These are phyloP conservation scores for Spodoptera littoralis DNA, from an alignment of 2,888 invertebrate species.

Conservation along the genomic window DNA sequence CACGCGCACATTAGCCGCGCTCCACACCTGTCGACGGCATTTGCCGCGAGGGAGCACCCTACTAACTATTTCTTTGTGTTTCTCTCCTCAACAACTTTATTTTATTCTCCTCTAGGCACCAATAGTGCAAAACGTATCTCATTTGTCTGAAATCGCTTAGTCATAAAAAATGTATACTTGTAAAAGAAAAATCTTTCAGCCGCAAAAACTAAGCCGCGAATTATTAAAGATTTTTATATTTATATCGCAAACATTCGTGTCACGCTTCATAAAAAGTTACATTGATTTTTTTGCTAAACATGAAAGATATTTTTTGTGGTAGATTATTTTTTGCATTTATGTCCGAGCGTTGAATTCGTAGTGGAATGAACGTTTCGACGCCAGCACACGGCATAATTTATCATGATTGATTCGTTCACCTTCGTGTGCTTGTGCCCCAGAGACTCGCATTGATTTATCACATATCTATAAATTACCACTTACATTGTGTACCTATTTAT, in stretches of 20 bases:
- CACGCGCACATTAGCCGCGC: constrained; percentile 72
- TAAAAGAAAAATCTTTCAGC: constrained; percentile 13
- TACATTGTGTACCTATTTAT: constrained; percentile 64
- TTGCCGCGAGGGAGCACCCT: constrained; percentile 73
- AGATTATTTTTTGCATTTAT: constrained; percentile 19
- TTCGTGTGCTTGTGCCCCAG: constrained; percentile 54
- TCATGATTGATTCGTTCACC: constrained; percentile 69
- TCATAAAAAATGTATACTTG: constrained; percentile 24
- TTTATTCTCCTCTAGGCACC: constrained; percentile 70
- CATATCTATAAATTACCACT: constrained; percentile 66
- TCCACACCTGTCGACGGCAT: constrained; percentile 77
- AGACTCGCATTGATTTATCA: constrained; percentile 64
- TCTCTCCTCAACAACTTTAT: constrained; percentile 69
- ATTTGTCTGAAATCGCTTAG: constrained; percentile 27
- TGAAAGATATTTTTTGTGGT: constrained; percentile 23
- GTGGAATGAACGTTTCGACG: constrained; percentile 52
- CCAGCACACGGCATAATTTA: constrained; percentile 63
- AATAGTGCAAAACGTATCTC: constrained; percentile 63
- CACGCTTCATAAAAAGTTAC: constrained; percentile 23
- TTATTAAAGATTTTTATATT: constrained; percentile 8
- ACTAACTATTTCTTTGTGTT: constrained; percentile 79
- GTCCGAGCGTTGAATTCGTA: constrained; percentile 45
- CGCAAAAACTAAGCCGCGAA: constrained; percentile 20
- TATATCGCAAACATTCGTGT: constrained; percentile 14
- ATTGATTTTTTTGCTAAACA: constrained; percentile 20